These are phyloP conservation scores for Prietella phreatophila DNA, from an alignment of 2,113 vertebrate genomes.

Conservation along the genomic window DNA sequence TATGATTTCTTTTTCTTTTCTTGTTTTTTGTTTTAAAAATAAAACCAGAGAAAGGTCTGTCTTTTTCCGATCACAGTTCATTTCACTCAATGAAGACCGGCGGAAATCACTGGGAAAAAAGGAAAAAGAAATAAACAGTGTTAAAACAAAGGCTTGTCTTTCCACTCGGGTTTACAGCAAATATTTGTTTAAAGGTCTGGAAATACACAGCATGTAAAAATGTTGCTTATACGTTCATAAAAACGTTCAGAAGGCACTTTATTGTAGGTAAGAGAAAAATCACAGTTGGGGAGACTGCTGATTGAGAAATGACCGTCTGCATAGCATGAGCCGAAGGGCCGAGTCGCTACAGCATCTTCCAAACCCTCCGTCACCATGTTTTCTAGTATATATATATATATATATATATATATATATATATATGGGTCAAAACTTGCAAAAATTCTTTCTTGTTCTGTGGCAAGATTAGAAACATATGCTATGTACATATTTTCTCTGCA, in stretches of 20 bases:
- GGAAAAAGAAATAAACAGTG: slow-evolving; percentile 68
- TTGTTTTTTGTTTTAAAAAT: slow-evolving; percentile 53
- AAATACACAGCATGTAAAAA: slow-evolving; percentile 84
- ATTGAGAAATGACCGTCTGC: slow-evolving; percentile 69
- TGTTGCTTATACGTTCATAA: slow-evolving; percentile 78
- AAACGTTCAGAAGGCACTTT: slow-evolving; percentile 96
- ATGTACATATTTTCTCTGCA: slow-evolving; percentile 64
- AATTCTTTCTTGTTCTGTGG: slow-evolving; percentile 64
- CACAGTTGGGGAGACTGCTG: slow-evolving; percentile 83
- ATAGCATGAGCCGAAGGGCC: slow-evolving; percentile 62
- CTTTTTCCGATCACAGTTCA: slow-evolving; percentile 46
- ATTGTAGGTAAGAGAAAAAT: slow-evolving; percentile 82
- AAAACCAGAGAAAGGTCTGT: slow-evolving; percentile 24
- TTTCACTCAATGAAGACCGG: slow-evolving; percentile 57
- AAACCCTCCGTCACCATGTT: slow-evolving; percentile 59
- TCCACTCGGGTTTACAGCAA: slow-evolving; percentile 72
- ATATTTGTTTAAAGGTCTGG: slow-evolving; percentile 78
- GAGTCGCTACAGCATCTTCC: slow-evolving; percentile 10
- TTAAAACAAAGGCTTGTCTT: slow-evolving; percentile 66
- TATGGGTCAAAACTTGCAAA: slow-evolving; percentile 67
- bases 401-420: no score
- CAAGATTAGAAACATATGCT: slow-evolving; percentile 68
- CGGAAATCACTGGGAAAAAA: slow-evolving; percentile 51
- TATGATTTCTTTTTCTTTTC: background rate
- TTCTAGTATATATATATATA: slow-evolving; percentile 51